These are phyloP conservation scores for Amiota mariae DNA, from an alignment of 2,888 invertebrate genomes.

Conservation along the genomic window DNA sequence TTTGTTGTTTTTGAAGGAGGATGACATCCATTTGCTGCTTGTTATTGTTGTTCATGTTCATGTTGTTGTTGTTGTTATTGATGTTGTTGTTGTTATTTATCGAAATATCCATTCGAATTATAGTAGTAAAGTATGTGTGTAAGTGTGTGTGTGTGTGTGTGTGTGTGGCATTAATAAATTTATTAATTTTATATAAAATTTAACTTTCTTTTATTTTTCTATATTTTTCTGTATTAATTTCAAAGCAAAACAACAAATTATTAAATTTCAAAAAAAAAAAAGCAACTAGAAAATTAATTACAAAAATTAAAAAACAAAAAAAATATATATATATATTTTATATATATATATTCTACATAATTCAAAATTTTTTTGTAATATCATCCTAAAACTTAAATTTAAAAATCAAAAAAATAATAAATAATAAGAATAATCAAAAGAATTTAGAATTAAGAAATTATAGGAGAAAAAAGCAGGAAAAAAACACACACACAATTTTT, in stretches of 20 bases:
- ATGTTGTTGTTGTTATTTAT: neutral
- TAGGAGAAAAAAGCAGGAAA: no score
- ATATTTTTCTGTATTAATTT: neutral
- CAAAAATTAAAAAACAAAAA: constrained; percentile 5
- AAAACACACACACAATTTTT: no score
- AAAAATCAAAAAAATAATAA: constrained; percentile 5
- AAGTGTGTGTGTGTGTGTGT: no score
- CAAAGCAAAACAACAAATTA: neutral
- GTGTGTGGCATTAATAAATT: no score
- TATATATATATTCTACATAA: no score
- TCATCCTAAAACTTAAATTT: neutral
- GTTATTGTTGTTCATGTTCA: neutral
- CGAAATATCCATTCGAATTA: no score
- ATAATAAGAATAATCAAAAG: constrained; percentile 6
- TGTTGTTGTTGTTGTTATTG: neutral
- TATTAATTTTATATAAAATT: no score
- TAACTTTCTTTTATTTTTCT: no score
- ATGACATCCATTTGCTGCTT: neutral
- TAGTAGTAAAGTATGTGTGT: no score
- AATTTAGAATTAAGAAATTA: no score
- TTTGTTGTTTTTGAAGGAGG: neutral
- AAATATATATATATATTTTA: no score
- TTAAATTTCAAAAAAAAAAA: neutral
- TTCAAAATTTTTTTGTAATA: no score
- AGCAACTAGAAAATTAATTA: neutral